Evolutionary conservation across 2,888 invertebrate genomes (phyloP).

Genomic region (Lepetodrilus schrolli): DNA sequence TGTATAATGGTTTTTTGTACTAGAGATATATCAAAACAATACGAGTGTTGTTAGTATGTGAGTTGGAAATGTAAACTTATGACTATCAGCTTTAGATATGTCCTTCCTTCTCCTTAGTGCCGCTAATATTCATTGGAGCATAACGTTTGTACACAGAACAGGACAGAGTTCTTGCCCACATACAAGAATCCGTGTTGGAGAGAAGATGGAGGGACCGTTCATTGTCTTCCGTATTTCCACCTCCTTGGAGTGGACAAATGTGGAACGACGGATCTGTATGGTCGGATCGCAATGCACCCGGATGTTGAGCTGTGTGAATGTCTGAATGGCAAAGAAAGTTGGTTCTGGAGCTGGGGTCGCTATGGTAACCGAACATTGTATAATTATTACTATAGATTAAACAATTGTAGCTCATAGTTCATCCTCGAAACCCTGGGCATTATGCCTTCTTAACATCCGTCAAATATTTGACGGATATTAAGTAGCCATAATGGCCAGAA

Average conservation of each 20-base stretch:
- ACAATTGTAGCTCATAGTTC: no score
- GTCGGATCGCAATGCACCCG: background rate
- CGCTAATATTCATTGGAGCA: no score
- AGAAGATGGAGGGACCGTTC: background rate
- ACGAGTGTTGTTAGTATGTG: no score
- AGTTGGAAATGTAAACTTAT: no score
- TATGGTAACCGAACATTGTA: background rate
- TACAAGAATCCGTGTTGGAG: conserved; percentile 15
- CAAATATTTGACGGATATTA: no score
- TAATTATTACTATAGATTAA: background rate
- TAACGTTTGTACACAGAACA: background rate
- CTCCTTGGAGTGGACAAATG: conserved; percentile 16
- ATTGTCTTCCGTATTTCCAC: conserved; percentile 11
- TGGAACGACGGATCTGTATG: conserved; percentile 14
- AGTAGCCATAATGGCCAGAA: no score
- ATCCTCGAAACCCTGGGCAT: no score
- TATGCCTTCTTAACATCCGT: no score
- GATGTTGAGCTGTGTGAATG: background rate
- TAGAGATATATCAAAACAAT: no score
- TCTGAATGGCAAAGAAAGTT: background rate
- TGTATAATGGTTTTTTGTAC: no score
- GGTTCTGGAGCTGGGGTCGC: background rate
- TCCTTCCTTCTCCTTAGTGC: no score
- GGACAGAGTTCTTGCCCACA: background rate
- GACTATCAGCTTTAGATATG: no score